Base-by-base conservation (phyloP, 2,113 vertebrate genomes). In the Haemorhous mexicanus region DNA sequence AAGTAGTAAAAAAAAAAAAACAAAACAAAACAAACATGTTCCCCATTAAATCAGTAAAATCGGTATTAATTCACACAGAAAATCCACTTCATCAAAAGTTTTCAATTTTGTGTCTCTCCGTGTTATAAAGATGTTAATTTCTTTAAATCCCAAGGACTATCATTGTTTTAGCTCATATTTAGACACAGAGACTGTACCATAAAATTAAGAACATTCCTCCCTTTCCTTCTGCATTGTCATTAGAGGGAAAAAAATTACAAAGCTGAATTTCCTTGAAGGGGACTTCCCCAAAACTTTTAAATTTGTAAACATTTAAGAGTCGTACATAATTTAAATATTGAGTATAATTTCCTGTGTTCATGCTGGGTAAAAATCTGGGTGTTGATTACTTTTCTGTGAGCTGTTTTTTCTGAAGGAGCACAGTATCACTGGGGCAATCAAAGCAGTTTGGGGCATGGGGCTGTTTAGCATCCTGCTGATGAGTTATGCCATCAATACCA, bases 401-500 rank as follows among this genome's bases (percentile, higher is more conserved):
- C 63, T 70, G 13, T 37, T 35, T 84, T 43, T 32, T 74, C n/a
- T 68, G 44, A 28, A 28, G n/a, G 61, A 83, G 52, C 80, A 27
- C 72, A 62, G 17, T 87, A 67, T 87, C 22, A 3, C 77, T 26
- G 33, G 8, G 73, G 80, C 85, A 80, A 92, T 87, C 41, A 77
- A n/a, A 79, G 85, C 93, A 80, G 77, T 72, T 87, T 37, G 84
- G 81, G 69, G 44, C 64, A 26, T 47, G 91, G 91, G 76, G 77
- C 46, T 84, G 52, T 63, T 93, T 77, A 90, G 89, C 92, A 91
- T 79, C 41, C 84, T 53, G 46, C 89, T 94, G 91, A 77, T 92
- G 91, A 93, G 89, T 95, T 94, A 69, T 94, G 87, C 78, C 74
- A 59, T 91, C 84, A 62, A 85, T 90, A 87, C 74, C 91, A 13